Evolutionary conservation across 2,113 vertebrate species (phyloP).

Genomic region (Dromaius novaehollandiae): DNA sequence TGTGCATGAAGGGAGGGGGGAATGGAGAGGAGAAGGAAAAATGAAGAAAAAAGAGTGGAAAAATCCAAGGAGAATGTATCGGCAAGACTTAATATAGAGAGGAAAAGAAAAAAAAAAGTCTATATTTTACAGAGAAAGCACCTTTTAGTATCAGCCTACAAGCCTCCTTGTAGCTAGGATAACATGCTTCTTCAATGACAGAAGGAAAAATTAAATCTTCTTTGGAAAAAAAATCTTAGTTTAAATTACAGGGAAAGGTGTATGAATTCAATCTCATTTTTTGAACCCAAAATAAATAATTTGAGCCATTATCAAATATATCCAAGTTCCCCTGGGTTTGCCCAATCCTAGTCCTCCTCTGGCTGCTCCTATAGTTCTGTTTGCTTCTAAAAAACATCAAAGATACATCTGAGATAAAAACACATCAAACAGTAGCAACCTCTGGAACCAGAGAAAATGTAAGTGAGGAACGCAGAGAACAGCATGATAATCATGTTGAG

Average conservation of each 20-base stretch:
- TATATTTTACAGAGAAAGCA: background rate
- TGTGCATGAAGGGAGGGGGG: background rate
- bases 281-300: conserved; percentile 42
- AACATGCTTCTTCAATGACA: background rate
- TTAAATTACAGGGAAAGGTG: conserved; percentile 30
- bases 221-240: background rate
- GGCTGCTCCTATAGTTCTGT: background rate
- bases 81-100: background rate
- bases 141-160: background rate
- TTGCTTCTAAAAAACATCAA: conserved; percentile 60
- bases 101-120: background rate
- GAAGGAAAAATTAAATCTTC: conserved; percentile 5
- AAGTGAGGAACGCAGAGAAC: background rate
- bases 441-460: background rate
- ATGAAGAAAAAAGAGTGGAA: background rate
- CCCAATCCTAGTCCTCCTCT: background rate
- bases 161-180: background rate
- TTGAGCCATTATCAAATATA: conserved; percentile 7
- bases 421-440: conserved; percentile 6
- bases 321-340: background rate
- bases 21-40: background rate
- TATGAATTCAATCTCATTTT: conserved; percentile 14
- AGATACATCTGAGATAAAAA: conserved; percentile 10
- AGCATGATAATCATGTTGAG: background rate
- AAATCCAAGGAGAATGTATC: background rate